Evolutionary conservation across 1,140 invertebrate species (phyloP).

Genomic region (Leptinotarsa undecemlineata): DNA sequence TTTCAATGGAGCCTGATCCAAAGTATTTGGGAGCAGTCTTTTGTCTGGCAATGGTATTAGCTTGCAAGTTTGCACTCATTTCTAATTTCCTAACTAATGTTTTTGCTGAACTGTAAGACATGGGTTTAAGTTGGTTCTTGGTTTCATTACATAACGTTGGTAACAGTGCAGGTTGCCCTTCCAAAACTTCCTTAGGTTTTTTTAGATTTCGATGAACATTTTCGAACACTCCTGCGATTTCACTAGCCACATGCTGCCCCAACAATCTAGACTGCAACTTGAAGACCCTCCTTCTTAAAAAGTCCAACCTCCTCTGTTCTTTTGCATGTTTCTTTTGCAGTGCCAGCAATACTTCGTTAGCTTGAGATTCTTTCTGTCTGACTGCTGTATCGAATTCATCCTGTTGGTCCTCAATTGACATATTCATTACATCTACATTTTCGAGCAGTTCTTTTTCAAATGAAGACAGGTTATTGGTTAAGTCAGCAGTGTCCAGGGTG

Average conservation of each 20-base stretch:
- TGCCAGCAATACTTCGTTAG: slow-evolving; percentile 56
- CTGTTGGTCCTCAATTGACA: slow-evolving; percentile 61
- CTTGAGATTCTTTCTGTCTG: slow-evolving; percentile 48
- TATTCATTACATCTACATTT: slow-evolving; percentile 62
- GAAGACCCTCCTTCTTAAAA: slow-evolving; percentile 71
- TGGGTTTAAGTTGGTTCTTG: slow-evolving; percentile 47
- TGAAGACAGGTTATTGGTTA: slow-evolving; percentile 54
- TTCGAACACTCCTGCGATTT: slow-evolving; percentile 73
- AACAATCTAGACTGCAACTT: slow-evolving; percentile 75
- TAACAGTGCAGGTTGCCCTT: slow-evolving; percentile 17
- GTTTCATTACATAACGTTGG: neutral
- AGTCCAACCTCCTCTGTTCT: slow-evolving; percentile 69
- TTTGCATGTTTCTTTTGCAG: slow-evolving; percentile 62
- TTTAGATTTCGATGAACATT: slow-evolving; percentile 64
- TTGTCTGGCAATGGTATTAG: slow-evolving; percentile 46
- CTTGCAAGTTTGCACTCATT: slow-evolving; percentile 53
- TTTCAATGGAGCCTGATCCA: slow-evolving; percentile 64
- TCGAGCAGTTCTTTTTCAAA: slow-evolving; percentile 64
- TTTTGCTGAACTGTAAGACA: slow-evolving; percentile 61
- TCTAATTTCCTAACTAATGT: slow-evolving; percentile 61
- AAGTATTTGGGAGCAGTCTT: slow-evolving; percentile 61
- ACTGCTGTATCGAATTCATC: slow-evolving; percentile 48
- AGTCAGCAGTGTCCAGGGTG: slow-evolving; percentile 55
- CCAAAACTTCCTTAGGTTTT: slow-evolving; percentile 42
- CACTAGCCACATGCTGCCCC: slow-evolving; percentile 74